These are phyloP conservation scores for Erynnis tages DNA, from an alignment of 2,888 invertebrate genomes.

Conservation along the genomic window DNA sequence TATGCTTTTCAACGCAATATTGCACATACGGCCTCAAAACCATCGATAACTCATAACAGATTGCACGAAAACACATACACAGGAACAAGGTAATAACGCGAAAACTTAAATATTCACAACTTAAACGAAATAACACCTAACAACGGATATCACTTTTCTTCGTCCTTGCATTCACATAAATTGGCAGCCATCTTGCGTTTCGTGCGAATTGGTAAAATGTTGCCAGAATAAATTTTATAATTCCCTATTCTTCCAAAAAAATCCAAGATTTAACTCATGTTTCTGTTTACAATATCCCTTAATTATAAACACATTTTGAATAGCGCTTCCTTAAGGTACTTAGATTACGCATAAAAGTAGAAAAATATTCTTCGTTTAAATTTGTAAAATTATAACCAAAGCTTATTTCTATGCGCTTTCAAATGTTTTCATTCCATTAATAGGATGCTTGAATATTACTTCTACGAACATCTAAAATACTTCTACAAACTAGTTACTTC, in stretches of 20 bases:
- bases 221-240: constrained; percentile 43
- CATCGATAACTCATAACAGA: constrained; percentile 71
- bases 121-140: constrained; percentile 62
- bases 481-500: too few relatives aligned
- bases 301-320: too few relatives aligned
- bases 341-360: too few relatives aligned
- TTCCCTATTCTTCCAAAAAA: constrained; percentile 26
- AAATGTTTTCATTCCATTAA: too few relatives aligned
- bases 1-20: constrained; percentile 67
- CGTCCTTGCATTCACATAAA: constrained; percentile 79
- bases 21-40: constrained; percentile 69
- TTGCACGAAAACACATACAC: constrained; percentile 73
- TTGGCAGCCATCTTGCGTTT: constrained; percentile 80
- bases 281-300: too few relatives aligned
- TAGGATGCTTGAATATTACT: too few relatives aligned
- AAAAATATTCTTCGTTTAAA: neutral
- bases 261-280: too few relatives aligned
- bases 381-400: too few relatives aligned
- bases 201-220: constrained; percentile 59
- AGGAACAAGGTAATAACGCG: constrained; percentile 55
- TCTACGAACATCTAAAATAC: too few relatives aligned
- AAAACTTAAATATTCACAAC: constrained; percentile 64
- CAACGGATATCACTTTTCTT: constrained; percentile 70
- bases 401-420: too few relatives aligned
- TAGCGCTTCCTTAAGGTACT: too few relatives aligned